Base-by-base conservation (phyloP, 53 echinoderm and acorn worm genomes). In the Paelopatides confundens region DNA sequence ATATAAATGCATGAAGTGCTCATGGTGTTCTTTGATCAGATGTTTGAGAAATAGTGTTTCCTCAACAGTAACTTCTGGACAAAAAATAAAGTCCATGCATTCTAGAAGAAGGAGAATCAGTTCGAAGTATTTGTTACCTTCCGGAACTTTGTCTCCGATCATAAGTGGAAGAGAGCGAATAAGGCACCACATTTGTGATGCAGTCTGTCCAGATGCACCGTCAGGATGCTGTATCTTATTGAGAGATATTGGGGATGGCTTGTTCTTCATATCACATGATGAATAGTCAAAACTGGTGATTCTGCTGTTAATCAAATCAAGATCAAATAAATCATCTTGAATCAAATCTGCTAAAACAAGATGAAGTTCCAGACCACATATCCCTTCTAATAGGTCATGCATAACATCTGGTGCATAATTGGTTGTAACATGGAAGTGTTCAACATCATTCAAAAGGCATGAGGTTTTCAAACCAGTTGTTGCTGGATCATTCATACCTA, bases 221-320 rank as follows among this genome's bases (percentile, higher is more conserved):
- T 90, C 90, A 34, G 85, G 85, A 76, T 90, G 29, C 26, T 66
- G 3, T 18, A 85, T 58, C 18, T 30, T 36, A 30, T 36, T 52
- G 0, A 23, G 46, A 8, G 71, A 43, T 40, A 89, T 69, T 0
- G 71, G 35, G 10, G 62, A 76, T 5, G 90, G 85, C 36, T 85
- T 90, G 36, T 85, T 90, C 29, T 62, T 85, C 9, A 31, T 18
- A 50, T 89, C 92, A n/a, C 53, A 11, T 23, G n/a, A 8, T 18
- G 79, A 89, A 89, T 92, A 89, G 35, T 89, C 85, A 62, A 58
- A 92, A 39, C 89, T 89, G 43, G 92, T 81, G 21, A 92, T 86
- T 8, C 89, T 65, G 5, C 65, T 63, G 48, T 92, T 89, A 5
- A 92, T 35, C 15, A 32, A 11, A 37, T 89, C 89, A 32, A 89